Evolutionary conservation across 2,888 invertebrate genomes (phyloP).

Genomic region (Diadegma fenestrale): DNA sequence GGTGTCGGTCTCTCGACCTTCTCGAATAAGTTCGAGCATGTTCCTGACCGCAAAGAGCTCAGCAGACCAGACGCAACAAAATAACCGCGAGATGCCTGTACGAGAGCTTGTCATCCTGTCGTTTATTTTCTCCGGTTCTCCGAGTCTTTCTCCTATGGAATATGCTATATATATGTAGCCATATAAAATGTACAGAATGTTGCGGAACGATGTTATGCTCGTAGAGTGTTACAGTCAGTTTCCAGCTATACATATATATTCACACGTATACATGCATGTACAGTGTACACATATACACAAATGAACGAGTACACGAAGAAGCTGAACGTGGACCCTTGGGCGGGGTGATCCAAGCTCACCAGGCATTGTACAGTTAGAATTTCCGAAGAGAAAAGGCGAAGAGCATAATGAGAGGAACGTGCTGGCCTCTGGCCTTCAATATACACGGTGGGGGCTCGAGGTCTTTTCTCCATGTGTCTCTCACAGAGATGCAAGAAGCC

Average conservation of each 20-base stretch:
- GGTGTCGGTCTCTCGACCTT: conserved; percentile 54
- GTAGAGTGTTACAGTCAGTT: conserved; percentile 33
- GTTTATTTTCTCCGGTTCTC: conserved; percentile 41
- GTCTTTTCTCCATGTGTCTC: conserved; percentile 57
- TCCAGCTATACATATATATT: not conserved
- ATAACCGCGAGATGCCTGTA: conserved; percentile 58
- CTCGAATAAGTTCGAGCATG: conserved; percentile 45
- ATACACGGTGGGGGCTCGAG: conserved; percentile 61
- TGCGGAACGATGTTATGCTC: conserved; percentile 23
- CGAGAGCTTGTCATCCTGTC: conserved; percentile 44
- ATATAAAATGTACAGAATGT: conserved; percentile 17
- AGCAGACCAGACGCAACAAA: conserved; percentile 63
- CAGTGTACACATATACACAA: not conserved
- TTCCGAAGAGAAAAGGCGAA: conserved; percentile 74
- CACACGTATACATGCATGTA: too few relatives aligned
- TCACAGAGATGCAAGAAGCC: conserved; percentile 34
- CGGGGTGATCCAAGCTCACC: conserved; percentile 76
- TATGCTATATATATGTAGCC: conserved; percentile 35
- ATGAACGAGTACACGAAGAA: conserved; percentile 20
- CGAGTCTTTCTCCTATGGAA: conserved; percentile 44
- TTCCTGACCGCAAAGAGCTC: conserved; percentile 53
- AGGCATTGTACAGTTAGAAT: conserved; percentile 81
- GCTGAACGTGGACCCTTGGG: conserved; percentile 76
- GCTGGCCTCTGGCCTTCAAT: conserved; percentile 80
- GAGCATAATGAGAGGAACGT: conserved; percentile 82